These are phyloP conservation scores for Dipodomys ordii DNA, from an alignment of 2,113 vertebrate genomes.

Conservation along the genomic window DNA sequence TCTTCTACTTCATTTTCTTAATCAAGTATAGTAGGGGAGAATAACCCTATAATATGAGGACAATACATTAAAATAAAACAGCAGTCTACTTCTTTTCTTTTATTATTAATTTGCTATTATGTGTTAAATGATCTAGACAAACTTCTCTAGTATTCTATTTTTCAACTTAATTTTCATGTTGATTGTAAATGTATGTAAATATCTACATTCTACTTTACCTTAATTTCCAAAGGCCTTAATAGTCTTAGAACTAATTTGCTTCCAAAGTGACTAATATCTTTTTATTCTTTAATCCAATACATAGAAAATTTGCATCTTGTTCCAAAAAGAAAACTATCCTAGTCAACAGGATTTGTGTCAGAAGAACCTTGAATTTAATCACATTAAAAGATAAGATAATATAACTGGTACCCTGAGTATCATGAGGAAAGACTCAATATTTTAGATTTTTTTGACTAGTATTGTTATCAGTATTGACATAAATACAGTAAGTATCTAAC, in stretches of 20 bases:
- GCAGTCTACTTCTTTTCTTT: neutral
- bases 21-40: neutral
- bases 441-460: neutral
- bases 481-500: neutral
- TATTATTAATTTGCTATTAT: conserved; percentile 16
- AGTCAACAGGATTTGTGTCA: neutral
- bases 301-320: neutral
- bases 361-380: neutral
- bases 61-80: conserved; percentile 1
- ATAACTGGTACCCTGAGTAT: neutral
- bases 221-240: neutral
- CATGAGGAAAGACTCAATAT: neutral
- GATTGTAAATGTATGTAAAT: conserved; percentile 42
- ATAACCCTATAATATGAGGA: conserved; percentile 6
- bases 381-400: neutral
- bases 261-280: neutral
- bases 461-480: neutral
- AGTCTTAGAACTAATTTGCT: conserved; percentile 4
- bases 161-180: conserved; percentile 36
- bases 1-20: neutral
- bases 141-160: neutral
- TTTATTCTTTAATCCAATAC: neutral
- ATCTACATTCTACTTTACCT: conserved; percentile 8
- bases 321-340: neutral
- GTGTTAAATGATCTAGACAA: neutral